Evolutionary conservation across 2,113 vertebrate genomes (phyloP), one percentile per base, ranked within the genome.

Genomic region (Hypomesus transpacificus): DNA sequence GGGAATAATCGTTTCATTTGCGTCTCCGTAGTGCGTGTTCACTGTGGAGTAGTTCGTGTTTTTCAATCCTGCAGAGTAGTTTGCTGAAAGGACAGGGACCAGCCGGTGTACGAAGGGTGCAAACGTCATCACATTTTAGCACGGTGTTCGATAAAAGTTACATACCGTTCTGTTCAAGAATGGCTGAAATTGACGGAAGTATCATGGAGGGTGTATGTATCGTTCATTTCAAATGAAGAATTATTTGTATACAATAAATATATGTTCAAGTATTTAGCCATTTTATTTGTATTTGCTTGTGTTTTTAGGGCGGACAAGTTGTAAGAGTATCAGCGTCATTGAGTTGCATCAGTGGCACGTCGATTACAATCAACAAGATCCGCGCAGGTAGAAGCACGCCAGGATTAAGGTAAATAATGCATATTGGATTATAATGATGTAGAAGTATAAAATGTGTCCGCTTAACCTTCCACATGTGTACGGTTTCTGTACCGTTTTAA

Each of bases 151-250:
- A 34, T 34, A 34, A 54, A 65, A 50, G 26, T 28, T 51, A 65
- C 61, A 76, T 64, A 54, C 22, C 39, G 57, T 11, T 63, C 75
- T 75, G 67, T 21, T 69, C 64, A 73, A 88, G 84, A 75, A 91
- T 91, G 92, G 89, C 90, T n/a, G 94, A 96, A 72, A 91, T 98
- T 56, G 97, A 98, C 82, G 97, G 97, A 75, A 94, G 94, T 68
- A 88, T 96, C 71, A 92, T 98, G 96, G 97, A 98, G 85, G 96
- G 96, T 87, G 97, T 97, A 84, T 96, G 95, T 87, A 61, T 3
- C 14, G 24, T 63, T 63, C 18, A 31, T 63, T 63, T 63, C 26
- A 14, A 22, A 60, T 17, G 26, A 26, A 16, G 0, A 17, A 17
- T 62, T 28, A 14, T 17, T 26, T 28, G 26, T 34, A 31, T 18